A percentile compares a stretch with the other conserved stretches of the same genome.
These are phyloP conservation scores for Drosophila kohkoa DNA, from an alignment of 1,140 invertebrate genomes.

Conservation along the genomic window DNA sequence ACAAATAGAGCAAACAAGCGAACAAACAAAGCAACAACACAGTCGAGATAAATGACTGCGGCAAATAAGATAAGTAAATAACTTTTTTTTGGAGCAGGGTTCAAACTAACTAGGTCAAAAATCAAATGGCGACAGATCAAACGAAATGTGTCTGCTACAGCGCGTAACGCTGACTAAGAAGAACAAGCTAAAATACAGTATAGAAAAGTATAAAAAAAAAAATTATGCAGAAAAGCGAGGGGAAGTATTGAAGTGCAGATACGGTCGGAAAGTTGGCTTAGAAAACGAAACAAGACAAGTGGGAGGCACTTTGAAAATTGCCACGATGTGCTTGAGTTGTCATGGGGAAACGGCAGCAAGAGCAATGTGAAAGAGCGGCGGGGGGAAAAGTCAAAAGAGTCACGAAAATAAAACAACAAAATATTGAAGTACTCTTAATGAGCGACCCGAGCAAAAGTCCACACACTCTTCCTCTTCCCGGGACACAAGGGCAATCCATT, in stretches of 20 bases:
- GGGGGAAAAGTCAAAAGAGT: constrained; percentile 23
- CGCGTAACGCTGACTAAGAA: constrained; percentile 37
- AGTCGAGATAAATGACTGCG: constrained; percentile 32
- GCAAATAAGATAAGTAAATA: constrained; percentile 61
- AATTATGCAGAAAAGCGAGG: constrained; percentile 10
- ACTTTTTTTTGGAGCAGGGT: constrained; percentile 31
- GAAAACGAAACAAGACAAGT: neutral
- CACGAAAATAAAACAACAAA: constrained; percentile 38
- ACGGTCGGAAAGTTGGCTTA: constrained; percentile 1
- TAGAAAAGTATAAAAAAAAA: constrained; percentile 3
- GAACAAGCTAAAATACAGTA: constrained; percentile 13
- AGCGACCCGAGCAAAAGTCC: constrained; percentile 35
- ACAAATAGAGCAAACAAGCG: constrained; percentile 12
- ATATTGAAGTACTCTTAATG: constrained; percentile 71
- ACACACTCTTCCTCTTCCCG: neutral
- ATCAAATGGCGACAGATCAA: constrained; percentile 61
- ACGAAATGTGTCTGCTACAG: constrained; percentile 23
- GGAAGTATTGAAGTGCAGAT: constrained; percentile 7
- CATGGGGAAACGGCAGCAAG: neutral
- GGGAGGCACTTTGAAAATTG: constrained; percentile 22
- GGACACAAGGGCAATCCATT: constrained; percentile 15
- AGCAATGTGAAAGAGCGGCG: neutral
- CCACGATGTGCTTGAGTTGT: constrained; percentile 15
- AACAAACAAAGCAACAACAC: constrained; percentile 21
- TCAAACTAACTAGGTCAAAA: constrained; percentile 57